Percentiles rank a stretch among this genome's conserved stretches.
Conservation (phyloP, 1,140 invertebrate species). For the Megalonaias nervosa region DNA sequence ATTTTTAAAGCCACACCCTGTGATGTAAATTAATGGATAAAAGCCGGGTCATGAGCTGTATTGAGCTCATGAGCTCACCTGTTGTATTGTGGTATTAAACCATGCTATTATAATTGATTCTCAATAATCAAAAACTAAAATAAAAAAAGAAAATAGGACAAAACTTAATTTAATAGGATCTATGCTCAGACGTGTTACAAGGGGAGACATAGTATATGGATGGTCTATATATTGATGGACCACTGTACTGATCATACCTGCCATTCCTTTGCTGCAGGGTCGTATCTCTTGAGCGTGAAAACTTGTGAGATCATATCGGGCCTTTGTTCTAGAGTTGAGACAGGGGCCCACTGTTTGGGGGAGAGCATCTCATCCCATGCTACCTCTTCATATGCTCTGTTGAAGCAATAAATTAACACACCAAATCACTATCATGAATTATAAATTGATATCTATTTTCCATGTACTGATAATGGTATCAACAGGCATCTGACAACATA, state of each 20-base stretch:
- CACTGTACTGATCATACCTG: slow-evolving; percentile 49
- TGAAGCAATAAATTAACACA: slow-evolving; percentile 6
- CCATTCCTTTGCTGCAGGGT: slow-evolving; percentile 64
- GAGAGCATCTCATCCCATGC: slow-evolving; percentile 65
- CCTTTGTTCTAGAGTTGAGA: slow-evolving; percentile 55
- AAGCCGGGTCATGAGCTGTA: too few relatives aligned
- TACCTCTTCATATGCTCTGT: slow-evolving; percentile 64
- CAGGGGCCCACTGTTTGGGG: slow-evolving; percentile 58
- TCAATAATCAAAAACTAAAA: too few relatives aligned
- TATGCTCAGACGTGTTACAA: too few relatives aligned
- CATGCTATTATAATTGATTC: too few relatives aligned
- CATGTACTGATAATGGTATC: neutral
- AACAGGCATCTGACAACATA: neutral
- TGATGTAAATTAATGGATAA: too few relatives aligned
- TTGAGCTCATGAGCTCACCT: too few relatives aligned
- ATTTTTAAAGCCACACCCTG: too few relatives aligned
- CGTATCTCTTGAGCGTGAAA: slow-evolving; percentile 61
- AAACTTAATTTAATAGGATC: too few relatives aligned
- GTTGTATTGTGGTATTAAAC: too few relatives aligned
- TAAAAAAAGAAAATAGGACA: too few relatives aligned
- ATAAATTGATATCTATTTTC: neutral
- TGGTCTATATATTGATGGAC: too few relatives aligned
- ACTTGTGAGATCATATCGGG: slow-evolving; percentile 65
- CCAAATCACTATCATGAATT: slow-evolving; percentile 1
- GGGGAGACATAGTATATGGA: too few relatives aligned